Percentiles rank a stretch among this genome's conserved stretches.
Evolutionary conservation across 2,113 vertebrate species (phyloP).

Genomic region (Ursus arctos): DNA sequence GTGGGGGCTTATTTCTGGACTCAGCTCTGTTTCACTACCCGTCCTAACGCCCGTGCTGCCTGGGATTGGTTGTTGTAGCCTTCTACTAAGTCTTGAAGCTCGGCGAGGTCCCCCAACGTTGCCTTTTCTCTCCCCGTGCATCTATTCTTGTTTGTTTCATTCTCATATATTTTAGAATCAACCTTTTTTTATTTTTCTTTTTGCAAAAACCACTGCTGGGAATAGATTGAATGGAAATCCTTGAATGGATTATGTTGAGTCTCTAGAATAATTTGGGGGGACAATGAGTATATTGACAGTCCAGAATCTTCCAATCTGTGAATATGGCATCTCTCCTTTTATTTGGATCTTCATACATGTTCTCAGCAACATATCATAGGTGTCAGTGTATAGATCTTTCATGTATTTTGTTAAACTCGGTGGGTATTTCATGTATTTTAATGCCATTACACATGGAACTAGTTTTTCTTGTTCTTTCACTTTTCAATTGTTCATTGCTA

Average conservation of each 20-base stretch:
- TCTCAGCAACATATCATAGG: fast-evolving
- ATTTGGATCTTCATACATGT: not conserved
- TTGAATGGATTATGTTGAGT: not conserved
- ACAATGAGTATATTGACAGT: not conserved
- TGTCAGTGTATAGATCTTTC: too few species aligned
- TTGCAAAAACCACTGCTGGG: not conserved
- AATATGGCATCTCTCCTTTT: fast-evolving
- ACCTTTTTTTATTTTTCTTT: not conserved
- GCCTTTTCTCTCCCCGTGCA: not conserved
- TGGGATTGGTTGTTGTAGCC: fast-evolving
- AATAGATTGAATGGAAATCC: not conserved
- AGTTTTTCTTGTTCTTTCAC: not conserved
- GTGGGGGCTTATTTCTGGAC: not conserved
- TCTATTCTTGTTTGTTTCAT: not conserved
- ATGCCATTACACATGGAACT: not conserved
- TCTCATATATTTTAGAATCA: not conserved
- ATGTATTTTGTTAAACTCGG: not conserved
- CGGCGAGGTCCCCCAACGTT: fast-evolving
- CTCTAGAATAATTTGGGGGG: not conserved
- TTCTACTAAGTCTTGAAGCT: not conserved
- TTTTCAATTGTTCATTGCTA: not conserved
- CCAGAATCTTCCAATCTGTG: not conserved
- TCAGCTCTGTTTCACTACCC: not conserved
- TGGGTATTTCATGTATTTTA: not conserved
- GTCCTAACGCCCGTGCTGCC: fast-evolving